A percentile compares a stretch with the other conserved stretches of the same genome.
Conservation (phyloP, 2,888 invertebrate genomes). For the Drosophila peninsularis region DNA sequence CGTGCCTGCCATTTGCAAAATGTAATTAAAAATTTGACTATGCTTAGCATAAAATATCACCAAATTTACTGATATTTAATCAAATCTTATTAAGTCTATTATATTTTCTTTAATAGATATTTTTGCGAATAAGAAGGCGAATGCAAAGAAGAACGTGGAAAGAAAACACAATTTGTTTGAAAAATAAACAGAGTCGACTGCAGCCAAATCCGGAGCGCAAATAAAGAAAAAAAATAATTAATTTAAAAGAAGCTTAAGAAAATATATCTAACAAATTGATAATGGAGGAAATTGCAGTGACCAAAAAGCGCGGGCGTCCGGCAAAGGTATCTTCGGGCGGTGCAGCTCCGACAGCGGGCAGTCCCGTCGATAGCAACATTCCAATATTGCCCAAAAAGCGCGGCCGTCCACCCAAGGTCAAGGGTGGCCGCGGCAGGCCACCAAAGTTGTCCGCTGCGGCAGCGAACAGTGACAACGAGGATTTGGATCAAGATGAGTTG, state of each 20-base stretch:
- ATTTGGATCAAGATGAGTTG: conserved; percentile 48
- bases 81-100: too few relatives aligned
- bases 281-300: conserved; percentile 53
- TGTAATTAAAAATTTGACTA: conserved; percentile 19
- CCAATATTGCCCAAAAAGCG: conserved; percentile 73
- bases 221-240: background rate
- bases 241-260: too few relatives aligned
- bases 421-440: conserved; percentile 65
- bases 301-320: conserved; percentile 64
- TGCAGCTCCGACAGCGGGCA: conserved; percentile 19
- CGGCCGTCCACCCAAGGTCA: conserved; percentile 70
- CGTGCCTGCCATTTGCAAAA: conserved; percentile 18
- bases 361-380: conserved; percentile 29
- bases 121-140: conserved; percentile 29
- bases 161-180: conserved; percentile 1
- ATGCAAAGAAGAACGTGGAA: conserved; percentile 13
- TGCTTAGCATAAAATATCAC: background rate
- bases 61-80: background rate
- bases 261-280: background rate
- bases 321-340: conserved; percentile 32
- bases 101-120: background rate
- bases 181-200: background rate
- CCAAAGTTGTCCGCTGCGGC: conserved; percentile 33
- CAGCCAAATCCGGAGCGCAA: conserved; percentile 6
- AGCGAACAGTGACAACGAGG: conserved; percentile 34